phyloP scores from a whole-genome alignment of 2,797 vertebrate genomes.

The Antennarius maculatus region DNA sequence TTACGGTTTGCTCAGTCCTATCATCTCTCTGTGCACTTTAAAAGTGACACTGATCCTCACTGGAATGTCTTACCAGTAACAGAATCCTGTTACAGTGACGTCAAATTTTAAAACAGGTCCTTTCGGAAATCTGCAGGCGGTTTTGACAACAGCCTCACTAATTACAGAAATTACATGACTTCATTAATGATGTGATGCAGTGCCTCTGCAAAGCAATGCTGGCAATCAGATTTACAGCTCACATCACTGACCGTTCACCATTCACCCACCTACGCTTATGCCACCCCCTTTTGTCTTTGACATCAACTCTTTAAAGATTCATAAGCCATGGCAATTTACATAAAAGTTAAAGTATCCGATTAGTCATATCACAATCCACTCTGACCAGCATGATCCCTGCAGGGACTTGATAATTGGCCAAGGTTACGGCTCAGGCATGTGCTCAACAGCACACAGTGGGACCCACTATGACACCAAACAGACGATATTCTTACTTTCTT shows the following conservation, averaged over 20 bases:
- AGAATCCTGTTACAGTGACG: slow-evolving; percentile 11
- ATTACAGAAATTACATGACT: slow-evolving; percentile 56
- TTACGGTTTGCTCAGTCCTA: slow-evolving; percentile 65
- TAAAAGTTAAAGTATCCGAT: slow-evolving; percentile 81
- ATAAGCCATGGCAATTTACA: slow-evolving; percentile 79
- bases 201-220: slow-evolving; percentile 24
- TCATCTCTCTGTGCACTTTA: slow-evolving; percentile 50
- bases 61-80: slow-evolving; percentile 1
- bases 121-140: slow-evolving; percentile 6
- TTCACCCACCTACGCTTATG: slow-evolving; percentile 52
- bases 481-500: slow-evolving; percentile 35
- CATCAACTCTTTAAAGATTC: slow-evolving; percentile 84
- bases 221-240: slow-evolving; percentile 64
- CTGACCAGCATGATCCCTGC: slow-evolving; percentile 71
- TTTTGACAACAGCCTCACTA: slow-evolving; percentile 42
- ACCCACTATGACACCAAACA: slow-evolving; percentile 41
- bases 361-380: slow-evolving; percentile 81
- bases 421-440: slow-evolving; percentile 72
- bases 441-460: slow-evolving; percentile 46
- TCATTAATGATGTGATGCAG: slow-evolving; percentile 46
- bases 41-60: background rate
- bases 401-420: slow-evolving; percentile 61
- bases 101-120: slow-evolving; percentile 19
- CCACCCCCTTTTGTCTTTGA: slow-evolving; percentile 79
- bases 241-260: slow-evolving; percentile 57